Percentiles rank a stretch among this genome's conserved stretches.
These are phyloP conservation scores for Cercopithecus hamlyni DNA, from an alignment of 2,797 vertebrate species.

Conservation along the genomic window DNA sequence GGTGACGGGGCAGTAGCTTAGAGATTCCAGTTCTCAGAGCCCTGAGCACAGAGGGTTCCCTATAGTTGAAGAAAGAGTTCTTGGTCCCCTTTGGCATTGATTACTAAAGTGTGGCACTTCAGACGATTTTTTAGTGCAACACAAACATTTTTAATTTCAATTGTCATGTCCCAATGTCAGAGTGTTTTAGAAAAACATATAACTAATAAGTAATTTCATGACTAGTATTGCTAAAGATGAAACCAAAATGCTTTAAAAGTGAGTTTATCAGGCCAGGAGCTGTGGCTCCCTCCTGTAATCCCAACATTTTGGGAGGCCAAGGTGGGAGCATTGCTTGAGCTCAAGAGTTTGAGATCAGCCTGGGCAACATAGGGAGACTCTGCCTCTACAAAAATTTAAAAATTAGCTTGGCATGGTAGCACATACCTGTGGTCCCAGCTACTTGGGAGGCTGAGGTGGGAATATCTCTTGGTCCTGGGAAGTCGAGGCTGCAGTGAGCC, in stretches of 20 bases:
- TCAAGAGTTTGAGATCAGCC: neutral
- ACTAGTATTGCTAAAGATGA: neutral
- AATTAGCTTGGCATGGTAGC: neutral
- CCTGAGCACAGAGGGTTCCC: fast-evolving
- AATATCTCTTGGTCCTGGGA: neutral
- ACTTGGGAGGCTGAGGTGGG: neutral
- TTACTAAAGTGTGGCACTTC: neutral
- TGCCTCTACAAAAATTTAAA: neutral
- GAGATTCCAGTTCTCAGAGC: neutral
- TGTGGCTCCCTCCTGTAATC: neutral
- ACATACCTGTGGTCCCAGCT: neutral
- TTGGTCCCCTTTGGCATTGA: neutral
- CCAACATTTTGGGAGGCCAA: neutral
- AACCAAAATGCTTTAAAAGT: neutral
- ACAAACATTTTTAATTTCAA: neutral
- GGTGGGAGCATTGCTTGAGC: neutral
- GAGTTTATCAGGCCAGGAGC: neutral
- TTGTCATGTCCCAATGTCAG: neutral
- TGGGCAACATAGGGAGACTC: neutral
- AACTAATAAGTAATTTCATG: neutral
- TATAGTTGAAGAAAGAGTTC: neutral
- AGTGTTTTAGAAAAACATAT: neutral
- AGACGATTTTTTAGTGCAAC: neutral
- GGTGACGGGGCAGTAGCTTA: too few species aligned
- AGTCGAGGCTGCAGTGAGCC: neutral